These are phyloP conservation scores for Pseudomyrmex flavicornis DNA, from an alignment of 1,140 invertebrate genomes.

Conservation along the genomic window DNA sequence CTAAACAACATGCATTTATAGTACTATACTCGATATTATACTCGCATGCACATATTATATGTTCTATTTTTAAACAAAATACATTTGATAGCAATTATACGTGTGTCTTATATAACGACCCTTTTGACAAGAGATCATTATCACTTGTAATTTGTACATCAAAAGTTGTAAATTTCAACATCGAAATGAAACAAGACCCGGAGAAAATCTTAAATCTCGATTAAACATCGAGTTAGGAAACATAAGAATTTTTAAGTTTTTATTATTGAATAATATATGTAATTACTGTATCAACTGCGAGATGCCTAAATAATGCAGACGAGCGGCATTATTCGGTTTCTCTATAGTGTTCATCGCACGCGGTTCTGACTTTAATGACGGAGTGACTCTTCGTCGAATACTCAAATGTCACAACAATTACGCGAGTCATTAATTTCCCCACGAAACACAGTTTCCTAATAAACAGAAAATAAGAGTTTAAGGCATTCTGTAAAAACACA, in stretches of 20 bases:
- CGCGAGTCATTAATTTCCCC: neutral
- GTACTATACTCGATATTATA: neutral
- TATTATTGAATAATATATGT: neutral
- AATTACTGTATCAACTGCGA: neutral
- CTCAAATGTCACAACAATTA: slow-evolving; percentile 38
- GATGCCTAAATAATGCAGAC: neutral
- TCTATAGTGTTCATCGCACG: neutral
- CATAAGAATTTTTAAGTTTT: neutral
- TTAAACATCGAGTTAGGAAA: too few relatives aligned
- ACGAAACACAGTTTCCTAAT: slow-evolving; percentile 24
- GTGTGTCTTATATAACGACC: too few relatives aligned
- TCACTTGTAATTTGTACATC: neutral
- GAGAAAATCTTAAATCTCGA: too few relatives aligned
- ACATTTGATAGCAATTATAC: neutral
- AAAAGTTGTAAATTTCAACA: too few relatives aligned
- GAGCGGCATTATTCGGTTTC: neutral
- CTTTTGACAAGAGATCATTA: neutral
- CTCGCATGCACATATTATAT: neutral
- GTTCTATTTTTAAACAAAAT: neutral
- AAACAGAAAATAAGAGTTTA: slow-evolving; percentile 14
- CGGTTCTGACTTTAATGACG: neutral
- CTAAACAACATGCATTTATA: neutral
- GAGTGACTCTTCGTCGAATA: neutral
- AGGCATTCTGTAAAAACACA: neutral
- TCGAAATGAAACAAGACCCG: too few relatives aligned